Evolutionary conservation across 2,113 vertebrate species (phyloP).

Genomic region (Papio anubis): DNA sequence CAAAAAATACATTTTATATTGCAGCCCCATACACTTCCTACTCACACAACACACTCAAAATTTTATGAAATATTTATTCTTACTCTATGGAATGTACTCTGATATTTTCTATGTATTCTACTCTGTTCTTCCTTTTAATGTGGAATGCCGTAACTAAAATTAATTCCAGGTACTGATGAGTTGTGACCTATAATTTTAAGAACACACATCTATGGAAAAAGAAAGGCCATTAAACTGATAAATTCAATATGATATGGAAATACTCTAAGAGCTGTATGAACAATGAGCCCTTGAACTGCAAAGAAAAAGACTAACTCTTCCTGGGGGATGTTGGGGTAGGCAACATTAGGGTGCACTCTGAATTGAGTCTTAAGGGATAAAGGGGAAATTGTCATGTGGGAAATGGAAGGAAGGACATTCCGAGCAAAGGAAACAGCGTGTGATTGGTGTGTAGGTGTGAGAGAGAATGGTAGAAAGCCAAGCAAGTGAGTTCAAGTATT

Average conservation of each 20-base stretch:
- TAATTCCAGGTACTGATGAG: background rate
- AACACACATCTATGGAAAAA: background rate
- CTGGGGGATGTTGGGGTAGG: background rate
- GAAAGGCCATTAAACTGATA: background rate
- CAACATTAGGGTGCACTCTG: background rate
- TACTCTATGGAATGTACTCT: background rate
- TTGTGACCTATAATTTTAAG: background rate
- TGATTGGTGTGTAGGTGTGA: background rate
- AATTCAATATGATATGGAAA: background rate
- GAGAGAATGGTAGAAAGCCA: background rate
- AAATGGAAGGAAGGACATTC: background rate
- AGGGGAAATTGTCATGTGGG: background rate
- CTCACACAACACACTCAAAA: background rate
- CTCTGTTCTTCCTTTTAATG: background rate
- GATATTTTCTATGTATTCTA: background rate
- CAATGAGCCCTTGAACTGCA: background rate
- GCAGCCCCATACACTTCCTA: rapidly evolving
- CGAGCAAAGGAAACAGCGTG: background rate
- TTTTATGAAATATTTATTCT: background rate
- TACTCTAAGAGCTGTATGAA: background rate
- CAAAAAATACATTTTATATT: background rate
- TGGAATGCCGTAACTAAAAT: background rate
- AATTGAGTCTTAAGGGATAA: background rate
- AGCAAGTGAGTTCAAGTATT: background rate
- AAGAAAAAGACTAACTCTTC: background rate